Conservation (phyloP, 2,888 invertebrate genomes). For the Opisthograptis luteolata region DNA sequence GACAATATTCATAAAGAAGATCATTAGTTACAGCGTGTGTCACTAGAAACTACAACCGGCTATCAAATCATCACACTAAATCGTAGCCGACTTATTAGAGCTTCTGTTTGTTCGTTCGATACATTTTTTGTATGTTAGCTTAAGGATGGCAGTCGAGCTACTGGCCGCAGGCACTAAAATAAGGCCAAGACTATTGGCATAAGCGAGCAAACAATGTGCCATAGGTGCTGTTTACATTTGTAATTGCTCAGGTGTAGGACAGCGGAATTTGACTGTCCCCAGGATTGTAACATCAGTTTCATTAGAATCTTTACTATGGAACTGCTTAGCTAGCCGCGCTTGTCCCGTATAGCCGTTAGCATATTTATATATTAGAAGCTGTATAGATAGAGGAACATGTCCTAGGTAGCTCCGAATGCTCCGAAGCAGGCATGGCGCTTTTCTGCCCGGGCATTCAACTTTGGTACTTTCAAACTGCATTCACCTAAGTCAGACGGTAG, state of each 20-base stretch:
- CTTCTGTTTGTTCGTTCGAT: slow-evolving; percentile 47
- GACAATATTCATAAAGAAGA: slow-evolving; percentile 53
- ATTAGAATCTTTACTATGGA: slow-evolving; percentile 43
- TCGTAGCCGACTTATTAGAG: slow-evolving; percentile 46
- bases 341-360: slow-evolving; percentile 22
- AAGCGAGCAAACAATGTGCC: slow-evolving; percentile 63
- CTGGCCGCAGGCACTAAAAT: slow-evolving; percentile 58
- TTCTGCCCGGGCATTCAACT: slow-evolving; percentile 51
- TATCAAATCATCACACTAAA: slow-evolving; percentile 52
- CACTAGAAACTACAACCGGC: slow-evolving; percentile 42
- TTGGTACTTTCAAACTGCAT: slow-evolving; percentile 53
- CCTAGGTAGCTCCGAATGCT: slow-evolving; percentile 3
- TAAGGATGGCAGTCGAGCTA: slow-evolving; percentile 40
- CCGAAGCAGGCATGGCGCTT: slow-evolving; percentile 33
- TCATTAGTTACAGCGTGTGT: slow-evolving; percentile 54
- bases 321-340: slow-evolving; percentile 45
- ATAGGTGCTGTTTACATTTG: slow-evolving; percentile 60
- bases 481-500: slow-evolving; percentile 40
- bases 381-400: slow-evolving; percentile 3
- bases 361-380: slow-evolving; percentile 13
- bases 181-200: slow-evolving; percentile 67
- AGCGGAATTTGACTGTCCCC: slow-evolving; percentile 52
- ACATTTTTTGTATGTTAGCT: slow-evolving; percentile 42
- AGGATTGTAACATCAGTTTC: slow-evolving; percentile 31
- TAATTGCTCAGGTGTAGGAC: slow-evolving; percentile 58